Conservation (phyloP, 2,797 vertebrate genomes). For the Coendou prehensilis region DNA sequence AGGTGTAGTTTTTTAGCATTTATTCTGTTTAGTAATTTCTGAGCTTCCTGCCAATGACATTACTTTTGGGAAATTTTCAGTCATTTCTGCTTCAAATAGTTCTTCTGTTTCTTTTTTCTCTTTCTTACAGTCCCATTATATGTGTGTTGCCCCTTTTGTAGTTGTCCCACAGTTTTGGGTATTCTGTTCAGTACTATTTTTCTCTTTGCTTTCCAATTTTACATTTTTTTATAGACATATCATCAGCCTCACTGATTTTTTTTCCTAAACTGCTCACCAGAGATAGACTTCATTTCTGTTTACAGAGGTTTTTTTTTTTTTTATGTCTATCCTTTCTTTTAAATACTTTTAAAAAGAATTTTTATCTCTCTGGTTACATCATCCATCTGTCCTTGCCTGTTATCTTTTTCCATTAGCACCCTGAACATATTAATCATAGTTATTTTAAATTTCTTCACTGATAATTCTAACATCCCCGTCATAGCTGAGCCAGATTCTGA, state of each 20-base stretch:
- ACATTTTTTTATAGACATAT: background rate
- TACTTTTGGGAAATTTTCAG: background rate
- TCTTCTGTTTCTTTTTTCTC: background rate
- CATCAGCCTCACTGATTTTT: background rate
- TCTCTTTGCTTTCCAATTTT: background rate
- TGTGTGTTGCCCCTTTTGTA: background rate
- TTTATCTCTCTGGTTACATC: background rate
- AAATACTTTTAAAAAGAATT: background rate
- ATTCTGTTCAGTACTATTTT: background rate
- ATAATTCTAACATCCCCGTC: background rate
- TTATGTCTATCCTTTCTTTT: background rate
- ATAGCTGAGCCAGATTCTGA: background rate
- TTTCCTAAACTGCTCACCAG: background rate
- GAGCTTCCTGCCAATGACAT: background rate
- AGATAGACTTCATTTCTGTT: background rate
- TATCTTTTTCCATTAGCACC: background rate
- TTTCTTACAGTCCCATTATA: background rate
- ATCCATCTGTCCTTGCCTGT: background rate
- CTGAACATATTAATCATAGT: background rate
- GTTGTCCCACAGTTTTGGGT: background rate
- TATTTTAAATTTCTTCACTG: background rate
- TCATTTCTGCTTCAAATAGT: background rate
- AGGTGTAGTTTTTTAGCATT: background rate
- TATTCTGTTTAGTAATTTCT: background rate
- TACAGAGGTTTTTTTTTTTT: background rate